Conservation (phyloP, 2,888 invertebrate genomes). For the Deilephila elpenor region DNA sequence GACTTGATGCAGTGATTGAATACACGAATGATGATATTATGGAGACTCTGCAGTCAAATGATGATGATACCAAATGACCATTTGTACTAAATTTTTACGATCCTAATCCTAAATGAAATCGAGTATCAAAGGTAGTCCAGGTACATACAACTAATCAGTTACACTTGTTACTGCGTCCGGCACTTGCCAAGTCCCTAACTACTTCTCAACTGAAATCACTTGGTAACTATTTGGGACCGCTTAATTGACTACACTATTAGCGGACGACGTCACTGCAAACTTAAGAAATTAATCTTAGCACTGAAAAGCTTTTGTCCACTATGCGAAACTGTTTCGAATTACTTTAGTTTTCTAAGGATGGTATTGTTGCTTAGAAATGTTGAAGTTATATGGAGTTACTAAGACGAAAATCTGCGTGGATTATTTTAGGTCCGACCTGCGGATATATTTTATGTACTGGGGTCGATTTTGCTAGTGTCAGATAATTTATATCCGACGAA, state of each 20-base stretch:
- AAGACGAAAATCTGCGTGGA: no score
- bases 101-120: no score
- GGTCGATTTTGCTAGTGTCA: no score
- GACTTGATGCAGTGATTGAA: no score
- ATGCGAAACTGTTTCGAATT: conserved; percentile 19
- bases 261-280: conserved; percentile 33
- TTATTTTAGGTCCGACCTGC: no score
- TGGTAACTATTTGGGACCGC: conserved; percentile 31
- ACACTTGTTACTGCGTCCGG: not conserved
- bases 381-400: not conserved
- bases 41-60: no score
- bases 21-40: no score
- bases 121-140: not conserved
- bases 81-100: no score
- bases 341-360: not conserved
- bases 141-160: conserved; percentile 1
- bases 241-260: conserved; percentile 39
- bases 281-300: conserved; percentile 40
- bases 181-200: not conserved
- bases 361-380: not conserved
- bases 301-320: conserved; percentile 26
- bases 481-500: no score
- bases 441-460: no score
- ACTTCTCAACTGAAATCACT: conserved; percentile 33
- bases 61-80: no score